Conservation (phyloP, 1,140 invertebrate species). For the Aphis craccivora region DNA sequence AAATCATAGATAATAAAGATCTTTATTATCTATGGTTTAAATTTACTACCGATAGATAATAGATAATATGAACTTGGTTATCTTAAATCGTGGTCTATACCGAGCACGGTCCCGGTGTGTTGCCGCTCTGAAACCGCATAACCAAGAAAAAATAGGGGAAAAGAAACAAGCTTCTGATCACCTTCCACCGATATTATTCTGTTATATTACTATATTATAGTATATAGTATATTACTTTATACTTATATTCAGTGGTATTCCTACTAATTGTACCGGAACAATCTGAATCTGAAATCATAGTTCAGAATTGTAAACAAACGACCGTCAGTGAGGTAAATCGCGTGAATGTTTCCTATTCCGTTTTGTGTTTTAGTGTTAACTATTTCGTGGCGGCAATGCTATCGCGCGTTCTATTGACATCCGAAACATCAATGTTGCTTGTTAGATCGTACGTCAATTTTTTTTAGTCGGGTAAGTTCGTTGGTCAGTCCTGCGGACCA, state of each 20-base stretch:
- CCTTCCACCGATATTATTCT: background rate
- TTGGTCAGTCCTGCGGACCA: background rate
- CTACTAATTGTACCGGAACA: background rate
- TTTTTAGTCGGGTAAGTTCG: background rate
- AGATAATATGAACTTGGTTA: background rate
- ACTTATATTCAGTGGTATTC: background rate
- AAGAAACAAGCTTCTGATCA: background rate
- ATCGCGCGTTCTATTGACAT: background rate
- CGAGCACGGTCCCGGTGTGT: background rate
- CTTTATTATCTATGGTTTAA: too few relatives aligned
- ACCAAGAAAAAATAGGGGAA: slow-evolving; percentile 10
- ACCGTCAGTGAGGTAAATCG: background rate
- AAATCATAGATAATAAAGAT: too few relatives aligned
- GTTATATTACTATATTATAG: too few relatives aligned
- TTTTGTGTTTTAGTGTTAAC: background rate
- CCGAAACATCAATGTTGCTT: background rate
- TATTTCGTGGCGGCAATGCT: background rate
- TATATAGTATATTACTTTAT: too few relatives aligned
- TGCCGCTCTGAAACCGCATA: slow-evolving; percentile 50
- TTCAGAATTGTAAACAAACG: background rate
- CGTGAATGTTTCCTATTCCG: background rate
- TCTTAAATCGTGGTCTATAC: background rate
- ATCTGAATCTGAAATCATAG: background rate
- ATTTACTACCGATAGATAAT: background rate
- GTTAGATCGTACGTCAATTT: background rate